These are phyloP conservation scores for Lasioglossum calceatum DNA, from an alignment of 2,888 invertebrate species.

Conservation along the genomic window DNA sequence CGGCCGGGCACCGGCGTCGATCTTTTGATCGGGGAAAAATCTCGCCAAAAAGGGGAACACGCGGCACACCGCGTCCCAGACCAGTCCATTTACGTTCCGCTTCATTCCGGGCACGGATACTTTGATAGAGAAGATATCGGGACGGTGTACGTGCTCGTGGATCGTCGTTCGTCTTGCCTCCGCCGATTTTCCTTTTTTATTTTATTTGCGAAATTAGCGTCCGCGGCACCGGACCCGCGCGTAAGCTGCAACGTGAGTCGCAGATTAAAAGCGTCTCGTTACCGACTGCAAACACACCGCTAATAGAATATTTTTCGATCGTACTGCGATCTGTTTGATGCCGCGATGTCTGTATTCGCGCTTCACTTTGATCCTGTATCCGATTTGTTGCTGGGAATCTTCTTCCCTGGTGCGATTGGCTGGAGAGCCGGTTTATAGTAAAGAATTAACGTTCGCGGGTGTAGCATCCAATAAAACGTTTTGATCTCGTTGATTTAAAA, in stretches of 20 bases:
- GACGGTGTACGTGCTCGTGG: constrained; percentile 39
- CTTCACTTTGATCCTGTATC: neutral
- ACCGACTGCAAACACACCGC: neutral
- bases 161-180: neutral
- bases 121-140: constrained; percentile 56
- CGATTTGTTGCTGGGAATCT: neutral
- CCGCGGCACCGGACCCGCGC: neutral
- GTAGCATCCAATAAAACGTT: neutral
- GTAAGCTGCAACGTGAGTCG: constrained; percentile 21
- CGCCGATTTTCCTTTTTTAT: neutral
- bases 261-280: neutral
- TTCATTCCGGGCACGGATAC: constrained; percentile 66
- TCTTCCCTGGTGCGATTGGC: too few species aligned
- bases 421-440: neutral
- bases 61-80: constrained; percentile 35
- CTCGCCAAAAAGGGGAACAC: constrained; percentile 61
- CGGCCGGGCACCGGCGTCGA: constrained; percentile 53
- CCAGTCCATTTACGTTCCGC: constrained; percentile 61
- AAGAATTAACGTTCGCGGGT: neutral
- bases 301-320: constrained; percentile 1
- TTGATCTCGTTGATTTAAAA: neutral
- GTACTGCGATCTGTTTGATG: neutral
- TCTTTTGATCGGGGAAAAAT: constrained; percentile 67
- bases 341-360: neutral
- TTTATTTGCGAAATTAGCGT: constrained; percentile 35